These are phyloP conservation scores for Pollicipes pollicipes DNA, from an alignment of 1,140 invertebrate genomes.

Conservation along the genomic window DNA sequence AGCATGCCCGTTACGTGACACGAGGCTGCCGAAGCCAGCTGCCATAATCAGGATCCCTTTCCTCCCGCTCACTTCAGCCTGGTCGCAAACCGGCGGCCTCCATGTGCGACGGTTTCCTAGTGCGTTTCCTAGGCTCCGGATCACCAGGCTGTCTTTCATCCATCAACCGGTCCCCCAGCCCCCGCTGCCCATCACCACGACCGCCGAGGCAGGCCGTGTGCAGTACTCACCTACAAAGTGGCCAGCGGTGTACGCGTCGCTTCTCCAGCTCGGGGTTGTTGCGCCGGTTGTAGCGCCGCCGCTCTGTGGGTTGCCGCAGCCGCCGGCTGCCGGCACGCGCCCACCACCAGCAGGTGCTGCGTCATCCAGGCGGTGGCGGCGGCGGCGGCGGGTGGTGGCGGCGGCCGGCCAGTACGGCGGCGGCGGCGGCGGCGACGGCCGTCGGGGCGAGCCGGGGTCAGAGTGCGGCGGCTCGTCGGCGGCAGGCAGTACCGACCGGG, in stretches of 20 bases:
- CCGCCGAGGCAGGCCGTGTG: too few relatives aligned
- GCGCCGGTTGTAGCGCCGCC: conserved; percentile 62
- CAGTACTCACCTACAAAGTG: conserved; percentile 65
- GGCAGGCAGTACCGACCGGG: conserved; percentile 39
- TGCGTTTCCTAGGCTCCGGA: too few relatives aligned
- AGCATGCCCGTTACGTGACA: too few relatives aligned
- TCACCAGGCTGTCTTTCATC: too few relatives aligned
- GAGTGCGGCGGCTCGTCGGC: conserved; percentile 60
- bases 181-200: too few relatives aligned
- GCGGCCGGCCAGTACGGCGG: conserved; percentile 23
- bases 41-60: too few relatives aligned
- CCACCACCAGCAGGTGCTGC: conserved; percentile 11
- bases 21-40: too few relatives aligned
- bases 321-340: conserved; percentile 20
- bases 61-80: too few relatives aligned
- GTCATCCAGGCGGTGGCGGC: conserved; percentile 39
- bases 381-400: conserved; percentile 39
- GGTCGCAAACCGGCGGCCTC: too few relatives aligned
- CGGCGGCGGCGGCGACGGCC: conserved; percentile 22
- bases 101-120: too few relatives aligned
- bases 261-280: conserved; percentile 94
- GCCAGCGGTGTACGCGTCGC: conserved; percentile 80
- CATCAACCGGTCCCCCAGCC: too few relatives aligned
- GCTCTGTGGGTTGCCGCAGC: background rate
- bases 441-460: conserved; percentile 39